phyloP scores from a whole-genome alignment of 2,888 invertebrate genomes.

The Volucella zonaria region DNA sequence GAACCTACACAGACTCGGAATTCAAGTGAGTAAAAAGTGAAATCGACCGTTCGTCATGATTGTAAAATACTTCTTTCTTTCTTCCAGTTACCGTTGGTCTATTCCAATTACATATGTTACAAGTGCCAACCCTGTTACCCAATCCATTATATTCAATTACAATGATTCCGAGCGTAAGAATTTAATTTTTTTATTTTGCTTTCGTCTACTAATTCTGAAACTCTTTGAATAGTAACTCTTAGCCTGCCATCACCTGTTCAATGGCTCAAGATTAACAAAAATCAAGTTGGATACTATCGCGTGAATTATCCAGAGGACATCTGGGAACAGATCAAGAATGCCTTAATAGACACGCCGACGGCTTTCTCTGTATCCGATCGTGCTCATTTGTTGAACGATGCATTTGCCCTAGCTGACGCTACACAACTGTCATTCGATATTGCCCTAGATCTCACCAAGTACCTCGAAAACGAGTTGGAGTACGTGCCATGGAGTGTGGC shows the following conservation, averaged over 20 bases:
- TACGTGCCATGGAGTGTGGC: constrained; percentile 92
- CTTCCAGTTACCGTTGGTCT: constrained; percentile 91
- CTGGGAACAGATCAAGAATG: constrained; percentile 84
- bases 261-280: constrained; percentile 93
- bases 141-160: constrained; percentile 80
- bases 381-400: constrained; percentile 91
- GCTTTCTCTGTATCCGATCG: constrained; percentile 87
- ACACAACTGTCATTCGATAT: constrained; percentile 86
- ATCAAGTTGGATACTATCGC: constrained; percentile 93
- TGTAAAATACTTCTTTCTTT: constrained; percentile 28
- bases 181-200: not conserved
- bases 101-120: constrained; percentile 91
- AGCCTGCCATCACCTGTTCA: constrained; percentile 82
- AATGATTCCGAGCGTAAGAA: constrained; percentile 78
- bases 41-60: not conserved
- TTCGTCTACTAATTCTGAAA: not conserved
- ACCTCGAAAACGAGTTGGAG: constrained; percentile 86
- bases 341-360: constrained; percentile 78
- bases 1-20: constrained; percentile 83
- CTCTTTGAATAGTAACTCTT: constrained; percentile 80
- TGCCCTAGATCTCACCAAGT: constrained; percentile 88
- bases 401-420: constrained; percentile 90
- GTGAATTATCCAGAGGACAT: constrained; percentile 90
- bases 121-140: constrained; percentile 81
- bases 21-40: constrained; percentile 82